Percentiles rank a stretch among this genome's conserved stretches.
These are phyloP conservation scores for Chymomyza caudatula DNA, from an alignment of 2,888 invertebrate genomes.

Conservation along the genomic window DNA sequence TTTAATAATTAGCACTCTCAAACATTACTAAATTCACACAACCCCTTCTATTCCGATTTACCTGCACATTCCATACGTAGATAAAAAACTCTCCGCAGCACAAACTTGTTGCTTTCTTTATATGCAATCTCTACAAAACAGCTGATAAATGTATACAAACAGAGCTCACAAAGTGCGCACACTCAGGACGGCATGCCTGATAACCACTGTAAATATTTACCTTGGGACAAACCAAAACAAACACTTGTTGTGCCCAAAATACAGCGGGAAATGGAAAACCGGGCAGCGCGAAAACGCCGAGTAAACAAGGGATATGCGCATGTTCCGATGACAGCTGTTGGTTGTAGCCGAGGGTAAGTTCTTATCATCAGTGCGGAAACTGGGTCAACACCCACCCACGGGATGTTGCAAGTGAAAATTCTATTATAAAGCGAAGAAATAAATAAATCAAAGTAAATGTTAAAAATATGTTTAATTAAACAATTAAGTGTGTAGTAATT, in stretches of 20 bases:
- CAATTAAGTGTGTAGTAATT: neutral
- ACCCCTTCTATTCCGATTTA: neutral
- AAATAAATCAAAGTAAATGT: neutral
- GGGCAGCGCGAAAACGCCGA: slow-evolving; percentile 24
- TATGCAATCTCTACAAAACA: slow-evolving; percentile 17
- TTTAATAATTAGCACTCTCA: too few species aligned
- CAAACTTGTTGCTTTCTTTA: slow-evolving; percentile 43
- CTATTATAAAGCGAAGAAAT: neutral
- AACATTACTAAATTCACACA: neutral
- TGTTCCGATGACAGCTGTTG: slow-evolving; percentile 58
- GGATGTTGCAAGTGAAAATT: slow-evolving; percentile 2
- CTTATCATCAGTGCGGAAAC: slow-evolving; percentile 43
- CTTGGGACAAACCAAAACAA: slow-evolving; percentile 52
- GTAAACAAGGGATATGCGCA: slow-evolving; percentile 58
- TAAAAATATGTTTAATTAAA: neutral
- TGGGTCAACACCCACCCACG: slow-evolving; percentile 49
- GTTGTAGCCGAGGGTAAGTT: slow-evolving; percentile 34
- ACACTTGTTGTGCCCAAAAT: slow-evolving; percentile 55
- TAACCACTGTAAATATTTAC: slow-evolving; percentile 51
- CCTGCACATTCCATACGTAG: neutral
- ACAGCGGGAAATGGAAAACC: slow-evolving; percentile 20
- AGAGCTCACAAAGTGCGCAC: slow-evolving; percentile 48
- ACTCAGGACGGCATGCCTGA: slow-evolving; percentile 29
- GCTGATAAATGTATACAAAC: slow-evolving; percentile 52
- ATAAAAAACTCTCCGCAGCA: slow-evolving; percentile 15